phyloP scores from a whole-genome alignment of 2,888 invertebrate genomes.

The Tipula lateralis region DNA sequence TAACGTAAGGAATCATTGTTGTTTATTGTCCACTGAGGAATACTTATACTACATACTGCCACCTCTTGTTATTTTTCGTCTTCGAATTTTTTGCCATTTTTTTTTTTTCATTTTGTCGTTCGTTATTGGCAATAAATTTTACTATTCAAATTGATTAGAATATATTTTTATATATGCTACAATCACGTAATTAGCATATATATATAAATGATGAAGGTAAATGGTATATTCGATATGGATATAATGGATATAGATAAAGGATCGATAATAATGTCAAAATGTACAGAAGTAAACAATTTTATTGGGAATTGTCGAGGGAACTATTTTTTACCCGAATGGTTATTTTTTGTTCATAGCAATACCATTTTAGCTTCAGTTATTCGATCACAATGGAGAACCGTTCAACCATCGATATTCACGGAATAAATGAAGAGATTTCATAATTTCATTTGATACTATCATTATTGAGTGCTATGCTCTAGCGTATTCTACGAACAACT shows the following conservation, averaged over 20 bases:
- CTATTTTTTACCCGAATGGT: not conserved
- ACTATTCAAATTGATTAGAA: not conserved
- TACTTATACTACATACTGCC: not conserved
- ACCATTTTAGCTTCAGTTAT: too few relatives aligned
- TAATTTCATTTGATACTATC: too few relatives aligned
- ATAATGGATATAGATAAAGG: not conserved
- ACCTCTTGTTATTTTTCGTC: slow-evolving; percentile 14
- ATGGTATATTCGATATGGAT: not conserved
- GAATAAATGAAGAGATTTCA: too few relatives aligned
- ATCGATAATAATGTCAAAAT: not conserved
- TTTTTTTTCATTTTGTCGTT: not conserved
- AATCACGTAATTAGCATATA: slow-evolving; percentile 1
- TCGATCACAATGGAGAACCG: too few relatives aligned
- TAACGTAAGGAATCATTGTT: slow-evolving; percentile 24
- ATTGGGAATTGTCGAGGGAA: not conserved
- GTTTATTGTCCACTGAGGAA: slow-evolving; percentile 11
- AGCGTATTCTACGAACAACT: too few relatives aligned
- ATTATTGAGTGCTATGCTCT: too few relatives aligned
- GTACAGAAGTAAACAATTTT: not conserved
- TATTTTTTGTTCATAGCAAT: not conserved
- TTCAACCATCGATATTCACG: too few relatives aligned
- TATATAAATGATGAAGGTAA: not conserved
- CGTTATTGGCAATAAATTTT: slow-evolving; percentile 1
- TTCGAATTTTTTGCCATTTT: not conserved
- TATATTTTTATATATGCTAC: not conserved